These are phyloP conservation scores for Vulpes vulpes DNA, from an alignment of 2,113 vertebrate species.

Conservation along the genomic window DNA sequence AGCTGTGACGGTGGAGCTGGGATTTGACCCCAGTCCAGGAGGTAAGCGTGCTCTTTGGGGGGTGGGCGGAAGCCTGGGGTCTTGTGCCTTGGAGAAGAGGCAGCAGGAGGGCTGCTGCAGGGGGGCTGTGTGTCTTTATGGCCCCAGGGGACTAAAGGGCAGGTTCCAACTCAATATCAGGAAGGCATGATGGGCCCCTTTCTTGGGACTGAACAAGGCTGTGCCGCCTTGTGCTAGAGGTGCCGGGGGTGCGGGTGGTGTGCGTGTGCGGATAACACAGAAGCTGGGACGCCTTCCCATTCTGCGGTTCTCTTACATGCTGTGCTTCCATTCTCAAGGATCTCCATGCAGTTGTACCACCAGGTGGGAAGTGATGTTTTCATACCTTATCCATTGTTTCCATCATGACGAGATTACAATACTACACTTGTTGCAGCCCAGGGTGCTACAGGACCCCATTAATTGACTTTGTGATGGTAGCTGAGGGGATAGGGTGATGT, in stretches of 20 bases:
- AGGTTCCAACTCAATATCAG: background rate
- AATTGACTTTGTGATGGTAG: conserved; percentile 19
- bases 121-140: too few species aligned
- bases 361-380: conserved; percentile 29
- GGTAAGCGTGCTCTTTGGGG: accelerated
- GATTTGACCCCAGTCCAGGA: background rate
- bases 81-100: background rate
- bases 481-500: background rate
- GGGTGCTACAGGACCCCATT: background rate
- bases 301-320: background rate
- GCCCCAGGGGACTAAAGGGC: background rate
- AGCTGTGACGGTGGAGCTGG: background rate
- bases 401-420: background rate
- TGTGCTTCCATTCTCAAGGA: background rate
- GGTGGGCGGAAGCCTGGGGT: too few species aligned
- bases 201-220: background rate
- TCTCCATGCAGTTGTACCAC: background rate
- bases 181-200: background rate
- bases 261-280: background rate
- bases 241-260: background rate
- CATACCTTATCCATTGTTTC: background rate
- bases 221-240: background rate
- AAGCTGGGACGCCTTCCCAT: background rate
- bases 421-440: background rate
- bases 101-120: accelerated